These are phyloP conservation scores for Phenganax subtilis DNA, from an alignment of 92 coral and sea anemone genomes.

Conservation along the genomic window DNA sequence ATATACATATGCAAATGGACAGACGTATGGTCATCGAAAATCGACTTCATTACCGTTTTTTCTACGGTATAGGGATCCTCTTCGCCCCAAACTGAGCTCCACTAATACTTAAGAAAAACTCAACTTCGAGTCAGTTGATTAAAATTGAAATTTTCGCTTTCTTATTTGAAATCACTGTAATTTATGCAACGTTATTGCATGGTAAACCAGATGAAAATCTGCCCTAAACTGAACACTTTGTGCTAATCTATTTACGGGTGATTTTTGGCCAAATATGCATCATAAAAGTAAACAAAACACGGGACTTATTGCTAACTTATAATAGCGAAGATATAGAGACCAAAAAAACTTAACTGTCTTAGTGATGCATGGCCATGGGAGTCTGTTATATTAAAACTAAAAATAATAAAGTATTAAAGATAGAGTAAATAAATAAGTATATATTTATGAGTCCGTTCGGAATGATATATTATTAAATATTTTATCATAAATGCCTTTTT, in stretches of 20 bases:
- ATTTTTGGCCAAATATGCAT: neutral
- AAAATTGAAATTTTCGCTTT: no score
- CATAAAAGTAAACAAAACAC: neutral
- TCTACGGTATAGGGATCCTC: no score
- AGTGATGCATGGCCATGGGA: conserved; percentile 7
- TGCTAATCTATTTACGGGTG: conserved; percentile 1
- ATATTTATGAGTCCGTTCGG: neutral
- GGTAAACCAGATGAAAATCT: neutral
- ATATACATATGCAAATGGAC: no score
- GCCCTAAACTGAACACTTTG: neutral
- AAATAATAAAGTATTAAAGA: neutral
- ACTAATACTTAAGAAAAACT: neutral
- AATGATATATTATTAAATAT: neutral
- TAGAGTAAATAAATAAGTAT: neutral
- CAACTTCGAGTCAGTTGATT: neutral
- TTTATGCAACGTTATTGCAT: no score
- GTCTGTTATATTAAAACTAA: neutral
- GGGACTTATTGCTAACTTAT: neutral
- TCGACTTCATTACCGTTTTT: no score
- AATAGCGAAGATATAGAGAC: neutral
- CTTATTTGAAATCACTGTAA: no score
- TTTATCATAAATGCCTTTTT: neutral
- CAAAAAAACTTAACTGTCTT: neutral
- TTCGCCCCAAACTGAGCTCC: no score
- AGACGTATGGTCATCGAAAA: no score